Conservation (phyloP, 2,888 invertebrate genomes). For the Synanthedon tipuliformis region DNA sequence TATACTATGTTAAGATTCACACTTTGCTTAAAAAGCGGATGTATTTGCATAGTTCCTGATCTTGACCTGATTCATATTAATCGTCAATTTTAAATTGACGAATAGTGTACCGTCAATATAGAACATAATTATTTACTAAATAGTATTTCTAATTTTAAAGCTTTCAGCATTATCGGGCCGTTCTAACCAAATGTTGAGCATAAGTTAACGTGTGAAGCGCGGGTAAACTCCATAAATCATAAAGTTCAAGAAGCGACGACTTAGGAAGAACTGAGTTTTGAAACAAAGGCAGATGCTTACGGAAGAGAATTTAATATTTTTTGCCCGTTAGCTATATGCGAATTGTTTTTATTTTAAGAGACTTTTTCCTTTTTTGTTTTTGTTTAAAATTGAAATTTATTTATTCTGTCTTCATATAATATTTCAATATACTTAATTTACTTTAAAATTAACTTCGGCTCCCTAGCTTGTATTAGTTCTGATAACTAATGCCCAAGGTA, state of each 20-base stretch:
- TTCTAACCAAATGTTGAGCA: slow-evolving; percentile 30
- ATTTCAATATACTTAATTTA: no score
- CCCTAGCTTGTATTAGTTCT: no score
- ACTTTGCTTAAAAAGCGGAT: no score
- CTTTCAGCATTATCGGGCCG: slow-evolving; percentile 24
- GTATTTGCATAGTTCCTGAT: no score
- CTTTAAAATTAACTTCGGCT: no score
- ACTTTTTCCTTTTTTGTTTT: slow-evolving; percentile 1
- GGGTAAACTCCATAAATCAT: slow-evolving; percentile 29
- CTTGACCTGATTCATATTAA: no score
- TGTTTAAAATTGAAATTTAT: background rate
- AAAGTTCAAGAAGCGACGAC: slow-evolving; percentile 35
- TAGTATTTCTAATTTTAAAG: background rate
- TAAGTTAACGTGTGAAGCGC: slow-evolving; percentile 24
- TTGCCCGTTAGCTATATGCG: slow-evolving; percentile 10
- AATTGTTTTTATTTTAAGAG: slow-evolving; percentile 10
- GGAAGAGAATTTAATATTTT: slow-evolving; percentile 25
- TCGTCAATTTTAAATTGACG: no score
- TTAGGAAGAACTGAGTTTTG: slow-evolving; percentile 25
- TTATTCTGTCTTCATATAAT: no score
- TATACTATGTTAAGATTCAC: no score
- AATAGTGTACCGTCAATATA: no score
- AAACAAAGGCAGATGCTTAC: slow-evolving; percentile 30
- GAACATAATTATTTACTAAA: no score
- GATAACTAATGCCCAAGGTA: no score